Evolutionary conservation across 2,113 vertebrate genomes (phyloP).

Genomic region (Paedocypris sp.): DNA sequence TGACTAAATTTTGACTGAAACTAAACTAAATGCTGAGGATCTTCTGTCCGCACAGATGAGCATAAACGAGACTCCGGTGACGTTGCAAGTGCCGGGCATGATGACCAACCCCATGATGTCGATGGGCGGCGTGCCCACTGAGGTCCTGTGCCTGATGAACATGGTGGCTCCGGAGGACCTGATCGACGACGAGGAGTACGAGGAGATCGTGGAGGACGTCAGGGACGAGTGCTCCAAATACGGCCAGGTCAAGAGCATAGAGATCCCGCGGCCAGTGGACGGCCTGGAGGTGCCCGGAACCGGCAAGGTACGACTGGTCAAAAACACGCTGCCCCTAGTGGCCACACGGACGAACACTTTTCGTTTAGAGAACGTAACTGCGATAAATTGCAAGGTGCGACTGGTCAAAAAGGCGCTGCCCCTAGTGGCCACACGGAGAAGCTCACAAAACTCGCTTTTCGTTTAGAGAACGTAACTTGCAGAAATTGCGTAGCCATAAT

Average conservation of each 20-base stretch:
- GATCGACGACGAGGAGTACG: constrained; percentile 83
- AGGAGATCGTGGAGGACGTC: constrained; percentile 87
- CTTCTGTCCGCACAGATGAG: constrained; percentile 69
- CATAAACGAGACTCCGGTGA: constrained; percentile 88
- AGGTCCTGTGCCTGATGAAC: constrained; percentile 89
- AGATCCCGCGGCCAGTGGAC: constrained; percentile 84
- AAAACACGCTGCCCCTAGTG: too few relatives aligned
- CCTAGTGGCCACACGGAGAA: too few relatives aligned
- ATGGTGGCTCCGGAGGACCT: constrained; percentile 88
- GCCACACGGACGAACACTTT: too few relatives aligned
- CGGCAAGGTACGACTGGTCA: constrained; percentile 65
- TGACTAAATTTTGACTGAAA: too few relatives aligned
- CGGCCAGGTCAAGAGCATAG: constrained; percentile 83
- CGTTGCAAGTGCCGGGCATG: constrained; percentile 84
- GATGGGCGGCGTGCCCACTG: constrained; percentile 83
- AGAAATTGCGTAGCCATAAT: too few relatives aligned
- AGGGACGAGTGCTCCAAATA: constrained; percentile 87
- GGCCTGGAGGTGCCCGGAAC: constrained; percentile 86
- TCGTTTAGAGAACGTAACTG: too few relatives aligned
- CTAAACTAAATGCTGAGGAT: too few relatives aligned
- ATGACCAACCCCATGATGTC: constrained; percentile 77
- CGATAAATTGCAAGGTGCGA: too few relatives aligned
- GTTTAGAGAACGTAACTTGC: too few relatives aligned
- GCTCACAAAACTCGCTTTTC: too few relatives aligned
- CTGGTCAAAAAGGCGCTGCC: too few relatives aligned